Conservation (phyloP, 2,888 invertebrate genomes). For the Heliconius aoede region DNA sequence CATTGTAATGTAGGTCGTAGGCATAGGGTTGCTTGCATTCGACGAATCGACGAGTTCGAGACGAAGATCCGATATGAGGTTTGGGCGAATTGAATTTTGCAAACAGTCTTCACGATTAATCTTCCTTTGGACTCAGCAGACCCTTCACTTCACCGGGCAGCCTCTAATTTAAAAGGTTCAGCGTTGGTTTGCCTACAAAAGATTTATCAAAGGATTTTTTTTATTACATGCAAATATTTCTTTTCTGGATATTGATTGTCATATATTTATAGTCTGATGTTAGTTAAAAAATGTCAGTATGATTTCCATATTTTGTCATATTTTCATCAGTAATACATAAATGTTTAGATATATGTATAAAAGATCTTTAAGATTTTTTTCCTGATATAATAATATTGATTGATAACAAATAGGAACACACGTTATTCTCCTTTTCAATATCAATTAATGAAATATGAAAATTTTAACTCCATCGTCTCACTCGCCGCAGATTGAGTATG, state of each 20-base stretch:
- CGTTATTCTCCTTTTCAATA: background rate
- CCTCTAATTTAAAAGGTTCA: constrained; percentile 31
- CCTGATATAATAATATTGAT: background rate
- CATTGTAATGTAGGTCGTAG: constrained; percentile 40
- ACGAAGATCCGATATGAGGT: constrained; percentile 75
- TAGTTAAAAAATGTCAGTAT: too few relatives aligned
- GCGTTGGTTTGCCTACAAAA: constrained; percentile 23
- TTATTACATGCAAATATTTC: constrained; percentile 3
- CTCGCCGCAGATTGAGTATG: constrained; percentile 20
- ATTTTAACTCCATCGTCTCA: constrained; percentile 19
- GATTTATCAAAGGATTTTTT: constrained; percentile 18
- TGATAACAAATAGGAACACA: background rate
- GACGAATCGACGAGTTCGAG: constrained; percentile 51
- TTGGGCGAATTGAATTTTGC: constrained; percentile 67
- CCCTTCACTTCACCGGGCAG: constrained; percentile 32
- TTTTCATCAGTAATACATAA: too few relatives aligned
- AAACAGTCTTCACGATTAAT: constrained; percentile 57
- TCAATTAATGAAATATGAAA: constrained; percentile 22
- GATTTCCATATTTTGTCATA: too few relatives aligned
- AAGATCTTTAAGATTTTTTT: background rate
- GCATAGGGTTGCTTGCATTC: constrained; percentile 30
- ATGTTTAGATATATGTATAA: background rate
- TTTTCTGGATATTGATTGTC: background rate
- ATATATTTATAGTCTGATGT: background rate
- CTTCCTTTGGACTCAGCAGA: constrained; percentile 36